Evolutionary conservation across 2,888 invertebrate species (phyloP), one percentile per base, ranked within the genome.

Genomic region (Andrena minutula): DNA sequence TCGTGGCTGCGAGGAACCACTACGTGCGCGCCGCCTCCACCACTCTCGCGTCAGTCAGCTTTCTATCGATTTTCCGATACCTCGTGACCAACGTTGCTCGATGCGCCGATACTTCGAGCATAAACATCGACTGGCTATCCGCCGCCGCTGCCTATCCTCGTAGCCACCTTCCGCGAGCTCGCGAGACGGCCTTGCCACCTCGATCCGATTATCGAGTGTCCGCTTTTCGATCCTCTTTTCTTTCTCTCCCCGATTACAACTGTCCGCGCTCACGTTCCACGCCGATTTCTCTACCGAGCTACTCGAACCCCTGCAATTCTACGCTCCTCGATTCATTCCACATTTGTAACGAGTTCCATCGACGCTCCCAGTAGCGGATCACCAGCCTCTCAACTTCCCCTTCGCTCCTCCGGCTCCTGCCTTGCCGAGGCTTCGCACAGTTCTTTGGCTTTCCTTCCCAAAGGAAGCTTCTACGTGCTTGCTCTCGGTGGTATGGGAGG

Each of bases 61-160:
- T 90, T 90, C 91, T 93, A 93, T 93, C 93, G 93, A 93, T 93
- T 93, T 93, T 93, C 92, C 93, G 90, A 93, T 93, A 93, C 91
- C 93, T 91, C 91, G 93, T 92, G 92, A 92, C 92, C 91, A 89
- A 89, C 88, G 91, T 90, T 88, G 92, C 89, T 93, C 92, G 93
- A 92, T 92, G 92, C 90, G 90, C 90, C 91, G 88, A 90, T 91
- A 90, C 86, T 86, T 86, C 85, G 89, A 87, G 88, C 86, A 90
- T 90, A 91, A 91, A 89, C 90, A 91, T 89, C 89, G 90, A 89
- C 91, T 88, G 85, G 26, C 86, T 70, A 58, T 70, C 58, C 47
- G 30, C 20, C 16, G 84, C 88, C 79, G 79, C 86, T 79, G 20
- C 75, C 84, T 70, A 71, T 60, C 79, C 78, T 79, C 82, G 69